Evolutionary conservation across 1,140 invertebrate species (phyloP).

Genomic region (Hycleus phaleratus): DNA sequence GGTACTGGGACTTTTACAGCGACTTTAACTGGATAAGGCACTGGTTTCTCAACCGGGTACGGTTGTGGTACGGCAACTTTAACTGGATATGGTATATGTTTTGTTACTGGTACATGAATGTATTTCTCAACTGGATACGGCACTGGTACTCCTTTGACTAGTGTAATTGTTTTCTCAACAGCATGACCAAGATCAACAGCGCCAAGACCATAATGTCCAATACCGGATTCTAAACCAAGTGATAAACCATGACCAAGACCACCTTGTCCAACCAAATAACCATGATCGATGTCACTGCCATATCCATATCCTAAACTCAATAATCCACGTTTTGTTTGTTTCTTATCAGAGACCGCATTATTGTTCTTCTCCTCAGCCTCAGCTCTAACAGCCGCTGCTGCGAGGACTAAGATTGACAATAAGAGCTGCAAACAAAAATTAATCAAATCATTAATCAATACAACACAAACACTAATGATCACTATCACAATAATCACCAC

Average conservation of each 20-base stretch:
- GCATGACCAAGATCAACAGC: conserved; percentile 39
- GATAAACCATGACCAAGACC: conserved; percentile 35
- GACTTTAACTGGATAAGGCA: conserved; percentile 48
- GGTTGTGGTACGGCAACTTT: conserved; percentile 49
- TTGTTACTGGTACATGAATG: conserved; percentile 52
- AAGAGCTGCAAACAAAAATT: conserved; percentile 51
- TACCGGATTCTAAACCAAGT: background rate
- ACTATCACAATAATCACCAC: conserved; percentile 8
- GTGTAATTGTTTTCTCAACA: conserved; percentile 52
- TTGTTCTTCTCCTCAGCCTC: conserved; percentile 53
- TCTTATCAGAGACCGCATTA: conserved; percentile 51
- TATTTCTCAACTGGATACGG: conserved; percentile 53
- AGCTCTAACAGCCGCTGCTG: conserved; percentile 53
- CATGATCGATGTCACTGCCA: conserved; percentile 52
- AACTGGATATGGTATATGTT: conserved; percentile 46
- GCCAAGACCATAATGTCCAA: conserved; percentile 28
- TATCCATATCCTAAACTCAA: conserved; percentile 50
- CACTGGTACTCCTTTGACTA: conserved; percentile 37
- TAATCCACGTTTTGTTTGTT: conserved; percentile 59
- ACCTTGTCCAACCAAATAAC: conserved; percentile 44
- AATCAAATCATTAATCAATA: conserved; percentile 9
- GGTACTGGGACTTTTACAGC: conserved; percentile 55
- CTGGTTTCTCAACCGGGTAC: conserved; percentile 50
- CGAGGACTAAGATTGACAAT: conserved; percentile 62
- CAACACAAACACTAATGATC: background rate